Evolutionary conservation across 2,797 vertebrate genomes (phyloP), one percentile per base, ranked within the genome.

Genomic region (Melanotaenia maccullochi): DNA sequence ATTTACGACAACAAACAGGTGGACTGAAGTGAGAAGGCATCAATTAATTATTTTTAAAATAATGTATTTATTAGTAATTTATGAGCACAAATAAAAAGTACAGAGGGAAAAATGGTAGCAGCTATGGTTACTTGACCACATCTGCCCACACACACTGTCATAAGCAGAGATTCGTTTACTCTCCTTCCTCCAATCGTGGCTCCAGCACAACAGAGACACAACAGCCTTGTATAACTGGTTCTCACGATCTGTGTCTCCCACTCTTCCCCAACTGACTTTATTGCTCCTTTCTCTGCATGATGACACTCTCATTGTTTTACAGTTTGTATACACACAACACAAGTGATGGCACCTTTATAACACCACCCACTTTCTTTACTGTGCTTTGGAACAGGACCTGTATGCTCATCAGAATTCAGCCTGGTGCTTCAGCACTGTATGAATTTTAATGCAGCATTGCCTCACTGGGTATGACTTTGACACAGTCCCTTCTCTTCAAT

Each of bases 381-480:
- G 57, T 69, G 63, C 77, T 83, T 75, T 77, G 81, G 84, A 76
- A 72, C 25, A 42, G 47, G 52, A 73, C 47, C 54, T 30, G 33
- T 47, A 13, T 20, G 22, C 67, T 73, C 64, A 89, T 90, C 86
- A 83, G 87, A 68, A 90, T 91, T 90, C 90, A 80, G 75, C 22
- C 68, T 6, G 70, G 51, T 22, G 68, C 83, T 68, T 66, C 63
- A 9, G 69, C 76, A 20, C 36, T 2, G 70, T 75, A 81, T 84
- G 81, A 89, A 90, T 92, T 89, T 89, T 80, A 90, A 93, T 91
- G 86, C 82, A 60, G 69, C 74, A 66, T 78, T 82, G 84, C 83
- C 77, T 89, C 76, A 59, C 78, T 75, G 75, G 78, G 62, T 82
- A 63, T 25, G 73, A 85, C 83, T 89, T 89, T 91, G 88, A 89